A percentile compares a stretch with the other conserved stretches of the same genome.
phyloP scores from a whole-genome alignment of 1,140 invertebrate species.

The Leptopilina boulardi region DNA sequence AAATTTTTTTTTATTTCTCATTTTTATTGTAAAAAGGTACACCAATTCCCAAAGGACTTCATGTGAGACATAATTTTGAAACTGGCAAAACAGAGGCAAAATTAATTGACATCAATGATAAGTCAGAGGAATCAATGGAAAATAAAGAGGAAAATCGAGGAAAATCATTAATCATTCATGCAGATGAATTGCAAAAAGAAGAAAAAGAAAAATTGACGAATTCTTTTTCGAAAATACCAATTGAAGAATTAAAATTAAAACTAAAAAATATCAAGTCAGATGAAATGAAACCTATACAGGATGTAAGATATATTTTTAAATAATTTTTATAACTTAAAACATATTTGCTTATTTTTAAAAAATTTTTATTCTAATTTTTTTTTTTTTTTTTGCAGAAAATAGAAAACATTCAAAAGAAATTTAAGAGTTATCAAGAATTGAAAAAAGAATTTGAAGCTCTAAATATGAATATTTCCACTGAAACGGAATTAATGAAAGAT shows the following conservation, averaged over 20 bases:
- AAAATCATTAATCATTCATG: conserved; percentile 65
- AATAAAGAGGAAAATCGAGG: conserved; percentile 61
- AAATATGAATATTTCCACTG: conserved; percentile 81
- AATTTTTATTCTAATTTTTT: background rate
- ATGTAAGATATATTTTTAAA: conserved; percentile 49
- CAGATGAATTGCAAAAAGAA: conserved; percentile 56
- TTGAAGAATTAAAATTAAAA: conserved; percentile 65
- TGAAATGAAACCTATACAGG: conserved; percentile 37
- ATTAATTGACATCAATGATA: conserved; percentile 78
- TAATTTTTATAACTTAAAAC: conserved; percentile 29
- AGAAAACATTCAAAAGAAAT: conserved; percentile 65
- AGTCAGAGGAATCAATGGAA: conserved; percentile 64
- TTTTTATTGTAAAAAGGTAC: conserved; percentile 79
- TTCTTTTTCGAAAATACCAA: conserved; percentile 54
- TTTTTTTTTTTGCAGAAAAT: background rate
- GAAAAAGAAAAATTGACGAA: conserved; percentile 47
- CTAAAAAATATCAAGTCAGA: conserved; percentile 58
- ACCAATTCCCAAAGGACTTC: conserved; percentile 83
- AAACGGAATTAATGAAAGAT: conserved; percentile 81
- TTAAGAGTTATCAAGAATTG: conserved; percentile 81
- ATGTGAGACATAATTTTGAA: conserved; percentile 84
- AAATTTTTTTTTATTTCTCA: conserved; percentile 53
- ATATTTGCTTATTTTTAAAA: too few relatives aligned
- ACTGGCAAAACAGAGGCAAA: conserved; percentile 86
- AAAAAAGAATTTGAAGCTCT: conserved; percentile 81